Percentiles rank a stretch among this genome's conserved stretches.
phyloP scores from a whole-genome alignment of 1,140 invertebrate genomes.

The Drosophila nigromelanica region DNA sequence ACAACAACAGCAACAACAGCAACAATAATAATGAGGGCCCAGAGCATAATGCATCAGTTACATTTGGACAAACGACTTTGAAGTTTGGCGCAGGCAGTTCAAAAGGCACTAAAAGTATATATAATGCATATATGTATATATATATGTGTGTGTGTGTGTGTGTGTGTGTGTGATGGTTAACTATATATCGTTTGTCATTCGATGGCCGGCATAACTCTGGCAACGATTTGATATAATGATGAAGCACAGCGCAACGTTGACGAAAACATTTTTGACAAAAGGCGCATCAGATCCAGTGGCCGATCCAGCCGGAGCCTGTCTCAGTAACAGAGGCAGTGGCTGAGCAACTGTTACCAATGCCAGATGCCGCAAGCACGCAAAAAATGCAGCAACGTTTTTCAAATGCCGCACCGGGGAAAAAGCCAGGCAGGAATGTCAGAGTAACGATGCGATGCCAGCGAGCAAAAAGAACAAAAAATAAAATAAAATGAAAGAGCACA shows the following conservation, averaged over 20 bases:
- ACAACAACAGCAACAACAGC: slow-evolving; percentile 12
- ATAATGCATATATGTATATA: not conserved
- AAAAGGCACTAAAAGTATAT: slow-evolving; percentile 5
- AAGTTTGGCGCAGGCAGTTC: slow-evolving; percentile 52
- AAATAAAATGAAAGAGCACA: not conserved
- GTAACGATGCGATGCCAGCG: slow-evolving; percentile 36
- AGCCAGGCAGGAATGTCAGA: slow-evolving; percentile 49
- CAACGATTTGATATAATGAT: slow-evolving; percentile 41
- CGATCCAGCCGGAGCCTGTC: not conserved
- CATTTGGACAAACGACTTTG: slow-evolving; percentile 57
- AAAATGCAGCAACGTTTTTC: slow-evolving; percentile 79
- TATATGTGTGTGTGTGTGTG: slow-evolving; percentile 1
- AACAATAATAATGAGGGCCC: slow-evolving; percentile 6
- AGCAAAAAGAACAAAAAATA: slow-evolving; percentile 13
- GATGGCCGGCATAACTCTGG: slow-evolving; percentile 41
- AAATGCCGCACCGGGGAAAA: slow-evolving; percentile 60
- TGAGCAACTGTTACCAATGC: not conserved
- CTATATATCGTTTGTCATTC: slow-evolving; percentile 48
- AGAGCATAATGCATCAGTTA: slow-evolving; percentile 38
- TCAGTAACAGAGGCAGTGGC: not conserved
- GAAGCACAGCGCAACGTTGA: slow-evolving; percentile 32
- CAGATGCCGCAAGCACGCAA: slow-evolving; percentile 54
- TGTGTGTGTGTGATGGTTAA: slow-evolving; percentile 17
- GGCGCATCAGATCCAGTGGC: not conserved
- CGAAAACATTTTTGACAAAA: slow-evolving; percentile 52